phyloP scores from a whole-genome alignment of 1,140 invertebrate species.

The Formica selysi region DNA sequence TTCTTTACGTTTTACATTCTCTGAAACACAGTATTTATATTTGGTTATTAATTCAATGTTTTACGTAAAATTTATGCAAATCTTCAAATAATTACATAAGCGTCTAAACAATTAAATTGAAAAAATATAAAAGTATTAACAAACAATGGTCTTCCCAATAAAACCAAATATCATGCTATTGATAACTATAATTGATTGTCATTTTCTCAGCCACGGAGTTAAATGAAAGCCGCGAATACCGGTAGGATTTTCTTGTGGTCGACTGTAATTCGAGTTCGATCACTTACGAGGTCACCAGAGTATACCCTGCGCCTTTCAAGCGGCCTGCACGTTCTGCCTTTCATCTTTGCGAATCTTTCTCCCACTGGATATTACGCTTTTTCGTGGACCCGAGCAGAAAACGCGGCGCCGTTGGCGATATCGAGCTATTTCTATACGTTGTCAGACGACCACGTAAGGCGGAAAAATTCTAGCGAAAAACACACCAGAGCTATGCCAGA shows the following conservation, averaged over 20 bases:
- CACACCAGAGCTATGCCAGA: neutral
- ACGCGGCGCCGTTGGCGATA: slow-evolving; percentile 39
- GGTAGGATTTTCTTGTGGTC: slow-evolving; percentile 17
- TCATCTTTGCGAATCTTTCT: slow-evolving; percentile 46
- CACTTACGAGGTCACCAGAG: neutral
- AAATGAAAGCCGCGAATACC: neutral
- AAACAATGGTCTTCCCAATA: neutral
- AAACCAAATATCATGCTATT: neutral
- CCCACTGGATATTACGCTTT: slow-evolving; percentile 48
- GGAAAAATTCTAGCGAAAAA: slow-evolving; percentile 21
- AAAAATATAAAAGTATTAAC: slow-evolving; percentile 1
- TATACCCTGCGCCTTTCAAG: slow-evolving; percentile 27
- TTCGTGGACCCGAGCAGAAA: slow-evolving; percentile 26
- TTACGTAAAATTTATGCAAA: slow-evolving; percentile 3
- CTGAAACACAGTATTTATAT: neutral
- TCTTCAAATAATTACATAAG: neutral
- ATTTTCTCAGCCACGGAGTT: neutral
- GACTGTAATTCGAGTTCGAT: slow-evolving; percentile 56
- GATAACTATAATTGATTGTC: slow-evolving; percentile 1
- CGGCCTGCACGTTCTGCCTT: slow-evolving; percentile 41
- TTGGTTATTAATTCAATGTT: neutral
- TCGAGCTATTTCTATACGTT: slow-evolving; percentile 51
- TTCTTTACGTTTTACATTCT: neutral
- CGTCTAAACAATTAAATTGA: neutral
- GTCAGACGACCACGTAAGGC: slow-evolving; percentile 38